Evolutionary conservation across 2,113 vertebrate species (phyloP).

Genomic region (Gymnogyps californianus): DNA sequence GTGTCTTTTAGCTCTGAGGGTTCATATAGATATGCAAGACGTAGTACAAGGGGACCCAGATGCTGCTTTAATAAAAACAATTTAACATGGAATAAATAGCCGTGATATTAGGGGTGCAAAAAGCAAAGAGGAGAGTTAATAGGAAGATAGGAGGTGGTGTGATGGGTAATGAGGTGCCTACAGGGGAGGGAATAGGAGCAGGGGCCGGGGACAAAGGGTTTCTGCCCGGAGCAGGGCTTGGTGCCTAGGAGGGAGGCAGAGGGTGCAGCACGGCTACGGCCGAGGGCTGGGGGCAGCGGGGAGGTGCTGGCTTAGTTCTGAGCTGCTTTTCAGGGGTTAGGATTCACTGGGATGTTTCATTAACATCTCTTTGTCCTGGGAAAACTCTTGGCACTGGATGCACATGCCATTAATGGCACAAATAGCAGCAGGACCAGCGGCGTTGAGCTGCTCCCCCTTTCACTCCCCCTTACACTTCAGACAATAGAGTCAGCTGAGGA

Average conservation of each 20-base stretch:
- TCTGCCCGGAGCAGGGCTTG: background rate
- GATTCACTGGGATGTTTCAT: background rate
- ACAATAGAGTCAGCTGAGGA: background rate
- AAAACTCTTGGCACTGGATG: slow-evolving; percentile 4
- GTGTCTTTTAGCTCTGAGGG: background rate
- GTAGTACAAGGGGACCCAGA: background rate
- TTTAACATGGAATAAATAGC: background rate
- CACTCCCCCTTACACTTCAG: background rate
- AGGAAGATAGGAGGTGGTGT: background rate
- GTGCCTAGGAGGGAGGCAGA: background rate
- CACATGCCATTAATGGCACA: background rate
- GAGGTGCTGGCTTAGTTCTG: background rate
- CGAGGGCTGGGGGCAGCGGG: background rate
- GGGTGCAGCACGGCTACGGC: rapidly evolving
- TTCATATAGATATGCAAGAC: rapidly evolving
- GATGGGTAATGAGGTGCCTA: background rate
- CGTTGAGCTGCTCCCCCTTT: background rate
- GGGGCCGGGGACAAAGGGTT: background rate
- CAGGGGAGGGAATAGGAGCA: background rate
- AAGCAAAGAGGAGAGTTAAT: background rate
- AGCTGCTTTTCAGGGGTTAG: background rate
- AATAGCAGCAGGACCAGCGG: background rate
- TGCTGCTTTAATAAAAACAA: background rate
- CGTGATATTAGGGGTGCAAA: background rate
- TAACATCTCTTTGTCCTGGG: background rate